phyloP scores from a whole-genome alignment of 1,140 invertebrate species.

The Glossosoma conforme region DNA sequence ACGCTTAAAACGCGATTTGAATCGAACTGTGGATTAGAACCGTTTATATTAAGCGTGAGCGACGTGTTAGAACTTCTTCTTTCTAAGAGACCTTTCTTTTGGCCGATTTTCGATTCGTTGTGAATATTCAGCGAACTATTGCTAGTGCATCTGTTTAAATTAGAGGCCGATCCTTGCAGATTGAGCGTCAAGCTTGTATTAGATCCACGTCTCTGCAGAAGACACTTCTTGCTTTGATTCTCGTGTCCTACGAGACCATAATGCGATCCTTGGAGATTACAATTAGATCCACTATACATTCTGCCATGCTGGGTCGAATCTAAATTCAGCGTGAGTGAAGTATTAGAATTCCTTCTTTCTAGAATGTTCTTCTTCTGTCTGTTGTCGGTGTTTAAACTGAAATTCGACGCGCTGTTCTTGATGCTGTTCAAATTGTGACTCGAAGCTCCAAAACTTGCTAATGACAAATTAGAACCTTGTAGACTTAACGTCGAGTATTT shows the following conservation, averaged over 20 bases:
- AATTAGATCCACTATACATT: conserved; percentile 20
- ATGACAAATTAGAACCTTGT: conserved; percentile 46
- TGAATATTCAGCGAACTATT: conserved; percentile 47
- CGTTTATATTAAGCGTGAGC: conserved; percentile 38
- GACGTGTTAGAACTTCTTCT: conserved; percentile 47
- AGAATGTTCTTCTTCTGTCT: conserved; percentile 59
- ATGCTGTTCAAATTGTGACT: conserved; percentile 45
- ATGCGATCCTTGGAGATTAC: conserved; percentile 30
- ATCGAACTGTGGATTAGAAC: conserved; percentile 36
- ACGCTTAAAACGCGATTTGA: conserved; percentile 44
- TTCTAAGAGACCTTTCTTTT: conserved; percentile 57
- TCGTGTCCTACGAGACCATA: conserved; percentile 29
- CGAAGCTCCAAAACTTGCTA: conserved; percentile 44
- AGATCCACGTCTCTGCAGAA: conserved; percentile 78
- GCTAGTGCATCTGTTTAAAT: conserved; percentile 52
- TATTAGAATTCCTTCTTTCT: conserved; percentile 79
- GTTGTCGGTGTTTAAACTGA: conserved; percentile 44
- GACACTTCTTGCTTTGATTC: conserved; percentile 55
- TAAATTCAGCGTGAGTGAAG: conserved; percentile 69
- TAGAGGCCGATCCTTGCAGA: conserved; percentile 43
- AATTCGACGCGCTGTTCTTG: conserved; percentile 46
- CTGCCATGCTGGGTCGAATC: conserved; percentile 31
- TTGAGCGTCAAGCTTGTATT: conserved; percentile 79
- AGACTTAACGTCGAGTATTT: conserved; percentile 33
- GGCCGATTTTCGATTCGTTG: conserved; percentile 39